Conservation (phyloP, 2,113 vertebrate genomes). For the Carollia perspicillata region DNA sequence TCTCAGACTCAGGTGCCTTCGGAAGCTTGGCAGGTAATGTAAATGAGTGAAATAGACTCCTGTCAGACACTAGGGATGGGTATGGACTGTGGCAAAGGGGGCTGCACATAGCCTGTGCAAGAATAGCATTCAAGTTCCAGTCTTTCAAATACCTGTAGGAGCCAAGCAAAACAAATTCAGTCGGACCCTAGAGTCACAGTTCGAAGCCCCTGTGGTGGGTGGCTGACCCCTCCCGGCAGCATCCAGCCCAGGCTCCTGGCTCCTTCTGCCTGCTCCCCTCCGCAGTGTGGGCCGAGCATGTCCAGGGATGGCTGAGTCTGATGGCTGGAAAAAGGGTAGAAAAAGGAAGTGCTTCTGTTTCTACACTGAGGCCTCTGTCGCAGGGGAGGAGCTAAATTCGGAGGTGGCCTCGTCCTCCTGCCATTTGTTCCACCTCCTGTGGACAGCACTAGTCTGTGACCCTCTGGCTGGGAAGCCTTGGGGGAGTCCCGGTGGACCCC, state of each 20-base stretch:
- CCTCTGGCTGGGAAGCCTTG: neutral
- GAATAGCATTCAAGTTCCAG: neutral
- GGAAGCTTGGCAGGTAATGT: neutral
- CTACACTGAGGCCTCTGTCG: too few species aligned
- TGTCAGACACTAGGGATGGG: neutral
- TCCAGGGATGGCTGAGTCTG: accelerated
- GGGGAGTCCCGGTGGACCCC: neutral
- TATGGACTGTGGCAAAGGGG: accelerated
- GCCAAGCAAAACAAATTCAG: neutral
- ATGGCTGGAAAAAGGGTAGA: neutral
- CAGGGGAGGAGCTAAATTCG: neutral
- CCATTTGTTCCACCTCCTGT: neutral
- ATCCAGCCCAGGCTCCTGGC: accelerated
- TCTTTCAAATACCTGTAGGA: neutral
- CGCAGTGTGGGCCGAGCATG: accelerated
- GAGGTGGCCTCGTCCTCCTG: neutral
- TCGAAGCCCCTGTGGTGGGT: accelerated
- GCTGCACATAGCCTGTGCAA: accelerated
- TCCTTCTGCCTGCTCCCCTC: neutral
- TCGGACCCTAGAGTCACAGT: too few species aligned
- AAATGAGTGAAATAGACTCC: neutral
- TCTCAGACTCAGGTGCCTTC: neutral
- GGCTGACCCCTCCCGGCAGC: neutral
- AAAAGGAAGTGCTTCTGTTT: neutral
- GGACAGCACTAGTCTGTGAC: neutral